A percentile compares a stretch with the other conserved stretches of the same genome.
Evolutionary conservation across 2,888 invertebrate genomes (phyloP).

Genomic region (Epinotia nisella): DNA sequence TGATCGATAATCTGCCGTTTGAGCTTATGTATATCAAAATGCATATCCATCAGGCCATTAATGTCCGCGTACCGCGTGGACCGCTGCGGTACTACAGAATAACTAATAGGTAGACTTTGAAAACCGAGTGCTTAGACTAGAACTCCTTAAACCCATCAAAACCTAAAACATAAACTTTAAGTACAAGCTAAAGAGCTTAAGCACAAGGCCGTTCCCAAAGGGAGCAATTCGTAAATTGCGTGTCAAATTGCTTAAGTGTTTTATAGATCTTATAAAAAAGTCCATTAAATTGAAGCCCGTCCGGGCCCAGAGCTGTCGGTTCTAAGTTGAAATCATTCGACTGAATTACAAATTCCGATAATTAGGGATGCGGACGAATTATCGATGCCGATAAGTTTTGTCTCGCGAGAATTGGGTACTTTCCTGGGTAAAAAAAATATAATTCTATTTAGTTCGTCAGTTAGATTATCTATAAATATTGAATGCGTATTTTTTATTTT

Average conservation of each 20-base stretch:
- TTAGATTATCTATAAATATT: too few species aligned
- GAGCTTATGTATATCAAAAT: too few species aligned
- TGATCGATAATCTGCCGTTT: too few species aligned
- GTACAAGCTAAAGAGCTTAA: slow-evolving; percentile 1
- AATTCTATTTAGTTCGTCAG: too few species aligned
- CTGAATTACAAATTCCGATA: slow-evolving; percentile 40
- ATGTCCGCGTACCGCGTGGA: too few species aligned
- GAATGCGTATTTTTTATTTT: too few species aligned
- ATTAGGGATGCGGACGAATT: slow-evolving; percentile 30
- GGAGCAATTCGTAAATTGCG: slow-evolving; percentile 31
- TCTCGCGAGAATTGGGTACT: neutral
- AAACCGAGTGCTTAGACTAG: too few species aligned
- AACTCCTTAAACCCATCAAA: neutral
- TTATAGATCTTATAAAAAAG: slow-evolving; percentile 42
- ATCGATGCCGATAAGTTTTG: slow-evolving; percentile 25
- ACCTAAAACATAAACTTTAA: neutral
- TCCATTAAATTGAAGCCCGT: slow-evolving; percentile 37
- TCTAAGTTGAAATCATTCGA: slow-evolving; percentile 38
- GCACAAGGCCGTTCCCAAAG: neutral
- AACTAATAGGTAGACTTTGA: too few species aligned
- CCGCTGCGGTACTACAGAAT: too few species aligned
- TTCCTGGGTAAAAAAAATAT: too few species aligned
- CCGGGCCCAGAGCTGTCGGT: slow-evolving; percentile 30
- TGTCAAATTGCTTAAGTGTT: slow-evolving; percentile 44
- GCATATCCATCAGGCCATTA: too few species aligned